Conservation (phyloP, 2,888 invertebrate species). For the Diplazon laetatorius region DNA sequence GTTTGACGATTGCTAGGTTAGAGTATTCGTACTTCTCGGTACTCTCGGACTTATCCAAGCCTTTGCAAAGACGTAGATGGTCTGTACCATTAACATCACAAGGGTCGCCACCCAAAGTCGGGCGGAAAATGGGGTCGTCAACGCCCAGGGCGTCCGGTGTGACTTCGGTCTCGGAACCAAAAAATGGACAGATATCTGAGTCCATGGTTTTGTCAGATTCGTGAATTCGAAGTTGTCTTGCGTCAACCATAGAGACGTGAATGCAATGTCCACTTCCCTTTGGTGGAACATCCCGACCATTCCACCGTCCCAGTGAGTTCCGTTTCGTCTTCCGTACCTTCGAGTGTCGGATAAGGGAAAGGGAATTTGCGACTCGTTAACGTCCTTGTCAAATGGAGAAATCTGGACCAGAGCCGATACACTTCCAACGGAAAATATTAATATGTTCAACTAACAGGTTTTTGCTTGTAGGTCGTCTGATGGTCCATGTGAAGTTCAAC, state of each 20-base stretch:
- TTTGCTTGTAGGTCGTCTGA: constrained; percentile 69
- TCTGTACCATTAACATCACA: constrained; percentile 64
- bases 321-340: constrained; percentile 74
- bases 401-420: no score
- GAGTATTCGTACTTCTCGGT: constrained; percentile 69
- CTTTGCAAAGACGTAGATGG: constrained; percentile 66
- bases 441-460: constrained; percentile 68
- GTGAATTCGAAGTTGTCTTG: constrained; percentile 66
- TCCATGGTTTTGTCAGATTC: constrained; percentile 74
- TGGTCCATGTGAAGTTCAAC: constrained; percentile 76
- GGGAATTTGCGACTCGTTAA: no score
- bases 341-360: not conserved
- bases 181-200: constrained; percentile 71
- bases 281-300: constrained; percentile 71
- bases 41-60: constrained; percentile 70
- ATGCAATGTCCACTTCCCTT: constrained; percentile 76
- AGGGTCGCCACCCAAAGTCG: constrained; percentile 72
- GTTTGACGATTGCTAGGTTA: not conserved
- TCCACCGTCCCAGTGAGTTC: constrained; percentile 73
- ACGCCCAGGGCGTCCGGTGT: constrained; percentile 75
- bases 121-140: constrained; percentile 73
- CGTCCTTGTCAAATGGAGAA: no score
- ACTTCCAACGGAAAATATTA: not conserved
- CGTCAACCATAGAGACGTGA: constrained; percentile 75
- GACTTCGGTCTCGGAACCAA: constrained; percentile 77